Evolutionary conservation across 2,888 invertebrate species (phyloP).

Genomic region (Phengaris alcon): DNA sequence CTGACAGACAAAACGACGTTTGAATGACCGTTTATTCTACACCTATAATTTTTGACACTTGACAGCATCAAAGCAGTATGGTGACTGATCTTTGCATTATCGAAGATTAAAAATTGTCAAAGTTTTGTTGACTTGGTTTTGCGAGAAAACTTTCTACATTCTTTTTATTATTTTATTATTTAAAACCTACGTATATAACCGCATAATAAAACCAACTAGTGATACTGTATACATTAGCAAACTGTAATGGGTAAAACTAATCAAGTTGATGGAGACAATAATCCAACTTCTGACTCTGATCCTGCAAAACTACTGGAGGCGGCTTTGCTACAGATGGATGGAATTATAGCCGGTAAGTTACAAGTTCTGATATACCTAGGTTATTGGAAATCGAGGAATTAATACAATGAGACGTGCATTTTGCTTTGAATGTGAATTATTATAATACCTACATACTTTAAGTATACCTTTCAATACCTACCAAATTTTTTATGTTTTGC

Average conservation of each 20-base stretch:
- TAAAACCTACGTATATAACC: not conserved
- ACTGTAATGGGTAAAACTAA: constrained; percentile 71
- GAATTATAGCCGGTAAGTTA: constrained; percentile 87
- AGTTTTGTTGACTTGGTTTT: constrained; percentile 67
- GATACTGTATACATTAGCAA: constrained; percentile 12
- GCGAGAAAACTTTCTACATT: constrained; percentile 37
- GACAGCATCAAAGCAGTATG: not conserved
- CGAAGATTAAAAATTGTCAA: constrained; percentile 35
- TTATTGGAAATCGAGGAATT: not conserved
- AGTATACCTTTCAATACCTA: not conserved
- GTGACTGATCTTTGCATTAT: not conserved
- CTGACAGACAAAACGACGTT: too few species aligned
- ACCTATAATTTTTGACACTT: not conserved
- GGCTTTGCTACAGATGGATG: constrained; percentile 93
- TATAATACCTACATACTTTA: not conserved
- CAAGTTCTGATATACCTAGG: constrained; percentile 28
- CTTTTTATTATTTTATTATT: not conserved
- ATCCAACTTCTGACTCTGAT: constrained; percentile 85
- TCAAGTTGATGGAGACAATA: constrained; percentile 73
- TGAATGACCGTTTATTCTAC: not conserved
- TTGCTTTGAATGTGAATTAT: not conserved
- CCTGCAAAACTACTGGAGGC: constrained; percentile 92
- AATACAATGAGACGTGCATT: not conserved
- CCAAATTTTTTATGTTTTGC: too few species aligned
- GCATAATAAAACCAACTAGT: not conserved